These are phyloP conservation scores for Clarias pachynema DNA, from an alignment of 2,797 vertebrate genomes.

Conservation along the genomic window DNA sequence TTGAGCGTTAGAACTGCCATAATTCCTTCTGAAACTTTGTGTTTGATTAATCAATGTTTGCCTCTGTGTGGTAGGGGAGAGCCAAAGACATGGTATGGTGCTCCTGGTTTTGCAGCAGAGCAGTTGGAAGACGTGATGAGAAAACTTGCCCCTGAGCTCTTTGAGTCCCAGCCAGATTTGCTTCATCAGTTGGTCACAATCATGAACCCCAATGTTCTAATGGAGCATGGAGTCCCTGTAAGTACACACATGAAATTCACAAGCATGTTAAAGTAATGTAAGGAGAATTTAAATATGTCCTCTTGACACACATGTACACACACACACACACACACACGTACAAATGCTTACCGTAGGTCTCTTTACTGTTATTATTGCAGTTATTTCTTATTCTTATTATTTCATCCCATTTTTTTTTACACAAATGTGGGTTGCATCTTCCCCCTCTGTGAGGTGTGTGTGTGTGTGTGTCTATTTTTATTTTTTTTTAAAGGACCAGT, in stretches of 20 bases:
- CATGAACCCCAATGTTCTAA: conserved; percentile 98
- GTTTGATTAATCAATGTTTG: not conserved
- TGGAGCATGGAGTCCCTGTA: conserved; percentile 96
- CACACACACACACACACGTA: no score
- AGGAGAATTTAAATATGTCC: not conserved
- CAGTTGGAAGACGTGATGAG: conserved; percentile 96
- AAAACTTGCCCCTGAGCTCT: conserved; percentile 95
- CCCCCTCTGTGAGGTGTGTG: no score
- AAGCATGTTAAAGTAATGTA: not conserved
- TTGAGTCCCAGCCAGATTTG: conserved; percentile 95
- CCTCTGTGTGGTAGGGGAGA: conserved; percentile 83
- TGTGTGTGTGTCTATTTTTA: no score
- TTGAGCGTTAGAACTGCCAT: not conserved
- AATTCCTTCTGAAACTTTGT: not conserved
- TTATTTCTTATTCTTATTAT: no score
- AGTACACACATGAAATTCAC: conserved; percentile 50
- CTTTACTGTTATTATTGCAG: no score
- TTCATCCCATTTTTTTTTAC: no score
- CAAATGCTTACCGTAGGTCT: no score
- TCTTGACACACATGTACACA: no score
- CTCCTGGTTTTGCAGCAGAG: conserved; percentile 93
- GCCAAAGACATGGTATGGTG: conserved; percentile 99
- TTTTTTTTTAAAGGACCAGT: no score
- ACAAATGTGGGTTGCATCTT: no score
- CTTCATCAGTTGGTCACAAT: conserved; percentile 99